phyloP scores from a whole-genome alignment of 2,888 invertebrate species.

The Lottia gigantea region DNA sequence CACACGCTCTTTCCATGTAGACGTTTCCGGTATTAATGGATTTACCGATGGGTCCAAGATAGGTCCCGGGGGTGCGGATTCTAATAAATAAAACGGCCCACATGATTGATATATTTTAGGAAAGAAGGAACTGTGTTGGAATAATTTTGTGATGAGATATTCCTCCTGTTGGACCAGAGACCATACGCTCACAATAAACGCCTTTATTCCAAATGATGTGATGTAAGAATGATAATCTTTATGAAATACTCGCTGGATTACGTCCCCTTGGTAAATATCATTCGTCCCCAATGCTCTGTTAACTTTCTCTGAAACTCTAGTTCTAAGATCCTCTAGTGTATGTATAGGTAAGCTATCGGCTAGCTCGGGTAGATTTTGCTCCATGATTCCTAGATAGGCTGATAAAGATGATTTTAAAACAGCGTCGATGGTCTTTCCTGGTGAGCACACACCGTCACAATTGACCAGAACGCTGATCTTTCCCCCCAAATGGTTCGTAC shows the following conservation, averaged over 20 bases:
- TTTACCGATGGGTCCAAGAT: constrained; percentile 32
- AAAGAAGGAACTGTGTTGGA: constrained; percentile 75
- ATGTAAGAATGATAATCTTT: constrained; percentile 18
- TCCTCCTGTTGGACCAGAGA: constrained; percentile 77
- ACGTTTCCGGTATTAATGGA: constrained; percentile 44
- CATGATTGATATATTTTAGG: constrained; percentile 77
- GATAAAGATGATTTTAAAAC: constrained; percentile 42
- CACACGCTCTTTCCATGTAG: constrained; percentile 46
- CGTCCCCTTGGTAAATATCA: constrained; percentile 10
- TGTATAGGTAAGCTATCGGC: not conserved
- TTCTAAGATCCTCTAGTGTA: not conserved
- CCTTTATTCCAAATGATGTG: not conserved
- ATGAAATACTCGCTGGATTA: constrained; percentile 29
- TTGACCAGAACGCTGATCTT: constrained; percentile 68
- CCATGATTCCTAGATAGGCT: constrained; percentile 8
- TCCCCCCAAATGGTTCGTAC: constrained; percentile 74
- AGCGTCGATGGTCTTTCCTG: constrained; percentile 29
- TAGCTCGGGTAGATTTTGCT: constrained; percentile 1
- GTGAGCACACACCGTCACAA: constrained; percentile 35
- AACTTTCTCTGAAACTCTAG: constrained; percentile 16
- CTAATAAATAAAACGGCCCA: constrained; percentile 77
- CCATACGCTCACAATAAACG: constrained; percentile 72
- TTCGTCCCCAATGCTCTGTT: constrained; percentile 21
- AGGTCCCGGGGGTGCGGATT: constrained; percentile 70
- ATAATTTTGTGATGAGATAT: constrained; percentile 74